These are phyloP conservation scores for Rhopalosiphum padi DNA, from an alignment of 1,140 invertebrate genomes.

Conservation along the genomic window DNA sequence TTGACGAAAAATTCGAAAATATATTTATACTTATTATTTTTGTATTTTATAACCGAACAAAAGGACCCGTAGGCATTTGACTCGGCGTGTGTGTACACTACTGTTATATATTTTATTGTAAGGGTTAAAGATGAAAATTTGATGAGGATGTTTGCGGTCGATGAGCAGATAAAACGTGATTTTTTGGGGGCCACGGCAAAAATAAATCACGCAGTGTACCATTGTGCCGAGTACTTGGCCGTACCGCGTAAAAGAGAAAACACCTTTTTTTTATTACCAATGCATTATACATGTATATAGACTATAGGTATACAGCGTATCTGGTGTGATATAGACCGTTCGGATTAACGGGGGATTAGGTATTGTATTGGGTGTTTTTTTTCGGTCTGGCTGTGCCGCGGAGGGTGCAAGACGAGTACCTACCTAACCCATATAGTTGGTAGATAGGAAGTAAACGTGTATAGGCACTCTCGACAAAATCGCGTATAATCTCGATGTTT, in stretches of 20 bases:
- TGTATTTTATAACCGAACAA: background rate
- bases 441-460: background rate
- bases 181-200: slow-evolving; percentile 28
- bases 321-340: background rate
- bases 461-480: background rate
- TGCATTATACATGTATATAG: background rate
- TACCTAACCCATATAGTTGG: background rate
- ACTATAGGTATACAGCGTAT: background rate
- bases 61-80: background rate
- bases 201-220: slow-evolving; percentile 51
- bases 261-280: background rate
- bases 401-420: slow-evolving; percentile 48
- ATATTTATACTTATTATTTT: slow-evolving; percentile 20
- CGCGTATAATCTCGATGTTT: slow-evolving; percentile 53
- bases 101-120: background rate
- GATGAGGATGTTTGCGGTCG: slow-evolving; percentile 56
- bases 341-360: slow-evolving; percentile 50
- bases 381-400: background rate
- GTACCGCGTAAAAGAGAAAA: background rate
- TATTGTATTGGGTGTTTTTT: slow-evolving; percentile 40
- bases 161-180: slow-evolving; percentile 53
- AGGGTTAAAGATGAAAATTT: slow-evolving; percentile 57
- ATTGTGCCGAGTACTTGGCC: slow-evolving; percentile 46
- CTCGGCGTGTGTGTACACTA: background rate
- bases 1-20: background rate